These are phyloP conservation scores for Saxidomus purpurata DNA, from an alignment of 1,140 invertebrate genomes.

Conservation along the genomic window DNA sequence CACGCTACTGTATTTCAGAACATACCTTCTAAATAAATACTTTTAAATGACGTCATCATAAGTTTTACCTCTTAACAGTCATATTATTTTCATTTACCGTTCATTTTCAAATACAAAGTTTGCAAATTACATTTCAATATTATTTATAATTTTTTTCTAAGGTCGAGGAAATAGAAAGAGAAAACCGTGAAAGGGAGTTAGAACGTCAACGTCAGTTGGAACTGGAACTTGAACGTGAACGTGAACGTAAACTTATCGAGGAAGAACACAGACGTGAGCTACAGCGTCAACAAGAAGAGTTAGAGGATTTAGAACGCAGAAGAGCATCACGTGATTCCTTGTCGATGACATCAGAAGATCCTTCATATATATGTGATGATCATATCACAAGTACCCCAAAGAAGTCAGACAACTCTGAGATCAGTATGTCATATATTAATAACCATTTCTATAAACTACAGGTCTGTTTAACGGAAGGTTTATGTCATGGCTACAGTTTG, in stretches of 20 bases:
- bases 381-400: conserved; percentile 62
- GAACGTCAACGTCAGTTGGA: conserved; percentile 25
- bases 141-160: no score
- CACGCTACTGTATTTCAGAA: no score
- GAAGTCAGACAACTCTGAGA: conserved; percentile 47
- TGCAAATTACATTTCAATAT: no score
- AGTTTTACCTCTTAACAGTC: no score
- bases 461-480: no score
- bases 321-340: conserved; percentile 68
- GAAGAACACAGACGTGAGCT: conserved; percentile 30
- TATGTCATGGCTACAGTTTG: no score
- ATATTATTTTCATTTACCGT: no score
- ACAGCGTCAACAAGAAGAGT: conserved; percentile 57
- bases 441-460: no score
- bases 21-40: no score
- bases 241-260: conserved; percentile 10
- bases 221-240: conserved; percentile 41
- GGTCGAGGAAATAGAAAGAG: conserved; percentile 51
- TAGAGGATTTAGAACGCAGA: conserved; percentile 39
- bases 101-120: no score
- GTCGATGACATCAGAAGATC: conserved; percentile 50
- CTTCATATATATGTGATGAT: not conserved
- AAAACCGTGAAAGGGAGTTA: conserved; percentile 39
- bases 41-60: no score
- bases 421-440: conserved; percentile 45